These are phyloP conservation scores for Artemia franciscana DNA, from an alignment of 1,140 invertebrate genomes.

Conservation along the genomic window DNA sequence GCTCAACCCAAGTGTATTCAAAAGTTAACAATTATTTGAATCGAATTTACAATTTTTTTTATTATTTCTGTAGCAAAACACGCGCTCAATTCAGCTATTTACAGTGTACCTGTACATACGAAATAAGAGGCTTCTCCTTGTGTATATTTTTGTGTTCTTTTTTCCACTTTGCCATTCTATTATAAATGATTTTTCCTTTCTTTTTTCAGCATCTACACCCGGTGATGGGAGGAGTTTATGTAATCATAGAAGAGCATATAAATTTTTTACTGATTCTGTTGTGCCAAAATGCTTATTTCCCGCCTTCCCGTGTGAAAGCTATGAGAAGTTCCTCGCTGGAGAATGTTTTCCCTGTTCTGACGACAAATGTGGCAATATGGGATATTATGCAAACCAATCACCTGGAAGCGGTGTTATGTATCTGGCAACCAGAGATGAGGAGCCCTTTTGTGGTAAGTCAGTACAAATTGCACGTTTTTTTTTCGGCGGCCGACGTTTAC, in stretches of 20 bases:
- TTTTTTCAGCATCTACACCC: conserved; percentile 33
- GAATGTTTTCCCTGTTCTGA: conserved; percentile 39
- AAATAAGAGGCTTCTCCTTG: no score
- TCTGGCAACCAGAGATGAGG: conserved; percentile 62
- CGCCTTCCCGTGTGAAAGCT: conserved; percentile 59
- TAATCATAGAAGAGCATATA: conserved; percentile 72
- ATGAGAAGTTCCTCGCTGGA: conserved; percentile 56
- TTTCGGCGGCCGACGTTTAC: no score
- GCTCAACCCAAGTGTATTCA: no score
- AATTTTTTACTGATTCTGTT: conserved; percentile 81
- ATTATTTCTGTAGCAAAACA: no score
- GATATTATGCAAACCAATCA: conserved; percentile 66
- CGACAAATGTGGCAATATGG: conserved; percentile 63
- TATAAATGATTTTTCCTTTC: no score
- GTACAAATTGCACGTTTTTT: neutral
- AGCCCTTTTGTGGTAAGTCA: conserved; percentile 60
- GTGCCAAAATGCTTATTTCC: conserved; percentile 67
- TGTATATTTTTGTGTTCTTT: no score
- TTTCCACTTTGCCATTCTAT: no score
- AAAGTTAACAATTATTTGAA: no score
- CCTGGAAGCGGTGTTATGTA: conserved; percentile 50
- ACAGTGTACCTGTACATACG: no score
- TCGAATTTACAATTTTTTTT: no score
- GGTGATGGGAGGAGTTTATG: conserved; percentile 64
- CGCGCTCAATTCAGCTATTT: no score